Evolutionary conservation across 2,888 invertebrate genomes (phyloP), one percentile per base, ranked within the genome.

Genomic region (Tipula unca): DNA sequence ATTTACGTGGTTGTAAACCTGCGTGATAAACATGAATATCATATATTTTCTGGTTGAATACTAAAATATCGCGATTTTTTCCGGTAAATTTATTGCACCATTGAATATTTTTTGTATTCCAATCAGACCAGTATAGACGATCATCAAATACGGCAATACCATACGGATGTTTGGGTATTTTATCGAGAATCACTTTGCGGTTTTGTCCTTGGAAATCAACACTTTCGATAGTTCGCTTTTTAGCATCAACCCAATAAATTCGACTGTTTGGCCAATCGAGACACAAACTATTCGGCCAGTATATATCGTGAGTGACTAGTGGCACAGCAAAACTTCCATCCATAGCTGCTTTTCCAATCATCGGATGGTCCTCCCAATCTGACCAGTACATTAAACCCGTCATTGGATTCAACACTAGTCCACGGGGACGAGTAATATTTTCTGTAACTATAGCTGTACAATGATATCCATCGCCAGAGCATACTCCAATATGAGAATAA

Each of bases 171-270:
- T 94, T 94, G 17, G 95, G 93, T 0, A 94, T 91, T n/a, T 93
- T 93, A 88, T 93, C 48, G 29, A 85, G 48, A 10, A 48, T 36
- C 35, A 85, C 82, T 89, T 94, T 93, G 85, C 95, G 92, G 88
- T 93, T 93, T 4, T 92, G 93, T 29, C 95, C 95, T 88, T 95
- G 94, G 0, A 96, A 89, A 0, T 91, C 90, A 3, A 93, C 91
- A 85, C 94, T 93, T 89, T 95, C 95, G 84, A 96, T 92, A 0
- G 92, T 93, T 88, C 92, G 92, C 48, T 93, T 89, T 88, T 94
- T 94, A 10, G 94, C 95, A 90, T 99, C 98, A 1, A 96, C 95
- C 96, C 96, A 99, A 90, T 98, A 99, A 4, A 99, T 90, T 10
- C 97, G 92, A 82, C 93, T 92, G 87, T 94, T 95, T 1, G 95